Conservation (phyloP, 2,888 invertebrate species). For the Creontiades dilutus region DNA sequence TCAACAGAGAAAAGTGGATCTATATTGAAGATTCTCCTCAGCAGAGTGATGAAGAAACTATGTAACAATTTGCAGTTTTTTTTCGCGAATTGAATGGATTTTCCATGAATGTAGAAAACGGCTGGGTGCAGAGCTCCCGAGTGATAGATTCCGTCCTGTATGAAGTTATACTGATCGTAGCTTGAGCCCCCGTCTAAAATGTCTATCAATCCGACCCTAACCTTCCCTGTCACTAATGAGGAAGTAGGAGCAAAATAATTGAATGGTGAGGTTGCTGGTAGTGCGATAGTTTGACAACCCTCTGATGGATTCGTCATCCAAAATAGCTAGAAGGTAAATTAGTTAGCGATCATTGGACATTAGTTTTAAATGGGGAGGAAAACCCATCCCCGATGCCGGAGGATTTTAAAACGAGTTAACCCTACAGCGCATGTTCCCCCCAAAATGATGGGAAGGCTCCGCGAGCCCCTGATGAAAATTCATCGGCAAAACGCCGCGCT, state of each 20-base stretch:
- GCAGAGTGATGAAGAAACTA: too few relatives aligned
- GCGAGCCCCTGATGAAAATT: conserved; percentile 45
- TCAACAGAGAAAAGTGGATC: too few relatives aligned
- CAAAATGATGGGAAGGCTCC: background rate
- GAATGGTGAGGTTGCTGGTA: conserved; percentile 6
- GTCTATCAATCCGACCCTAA: background rate
- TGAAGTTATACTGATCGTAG: background rate
- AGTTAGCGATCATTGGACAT: conserved; percentile 65
- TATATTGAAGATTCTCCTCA: too few relatives aligned
- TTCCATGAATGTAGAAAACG: too few relatives aligned
- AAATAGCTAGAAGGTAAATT: conserved; percentile 49
- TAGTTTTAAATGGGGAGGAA: conserved; percentile 46
- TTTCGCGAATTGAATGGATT: too few relatives aligned
- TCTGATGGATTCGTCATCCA: conserved; percentile 48
- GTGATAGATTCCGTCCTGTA: background rate
- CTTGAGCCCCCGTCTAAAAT: background rate
- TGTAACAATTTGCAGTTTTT: too few relatives aligned
- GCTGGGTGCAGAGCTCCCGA: too few relatives aligned
- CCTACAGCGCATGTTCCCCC: conserved; percentile 1
- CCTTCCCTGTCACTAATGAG: conserved; percentile 13
- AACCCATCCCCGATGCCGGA: conserved; percentile 29
- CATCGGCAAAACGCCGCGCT: conserved; percentile 41
- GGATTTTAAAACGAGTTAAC: conserved; percentile 60
- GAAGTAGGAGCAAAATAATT: conserved; percentile 42
- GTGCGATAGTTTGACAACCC: conserved; percentile 51